Evolutionary conservation across 2,113 vertebrate genomes (phyloP).

Genomic region (Dipodomys merriami): DNA sequence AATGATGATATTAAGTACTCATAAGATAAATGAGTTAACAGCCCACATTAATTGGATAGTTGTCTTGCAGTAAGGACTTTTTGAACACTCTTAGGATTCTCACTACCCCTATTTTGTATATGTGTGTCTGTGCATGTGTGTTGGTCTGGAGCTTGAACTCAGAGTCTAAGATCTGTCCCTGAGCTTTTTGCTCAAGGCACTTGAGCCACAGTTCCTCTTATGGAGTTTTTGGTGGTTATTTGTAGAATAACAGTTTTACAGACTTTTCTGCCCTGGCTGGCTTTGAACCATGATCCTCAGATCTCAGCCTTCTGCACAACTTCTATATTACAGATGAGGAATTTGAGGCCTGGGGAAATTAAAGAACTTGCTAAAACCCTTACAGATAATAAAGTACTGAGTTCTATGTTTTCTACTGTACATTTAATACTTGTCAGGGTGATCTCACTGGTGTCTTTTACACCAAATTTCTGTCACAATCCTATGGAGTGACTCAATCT

Average conservation of each 20-base stretch:
- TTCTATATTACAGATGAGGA: not conserved
- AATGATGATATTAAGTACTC: not conserved
- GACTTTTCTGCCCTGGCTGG: too few relatives aligned
- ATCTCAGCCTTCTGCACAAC: too few relatives aligned
- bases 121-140: too few relatives aligned
- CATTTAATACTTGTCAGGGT: not conserved
- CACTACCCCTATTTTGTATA: too few relatives aligned
- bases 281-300: too few relatives aligned
- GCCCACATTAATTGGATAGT: not conserved
- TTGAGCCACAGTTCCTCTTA: too few relatives aligned
- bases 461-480: not conserved
- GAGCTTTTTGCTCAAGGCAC: too few relatives aligned
- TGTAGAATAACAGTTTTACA: too few relatives aligned
- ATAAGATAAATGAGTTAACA: not conserved
- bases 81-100: not conserved
- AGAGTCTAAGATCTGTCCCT: too few relatives aligned
- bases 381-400: not conserved
- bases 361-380: not conserved
- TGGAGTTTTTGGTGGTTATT: too few relatives aligned
- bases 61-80: not conserved
- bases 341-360: not conserved
- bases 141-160: too few relatives aligned
- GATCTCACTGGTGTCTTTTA: not conserved
- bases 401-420: not conserved
- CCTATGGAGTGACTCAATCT: fast-evolving